A percentile compares a stretch with the other conserved stretches of the same genome.
These are phyloP conservation scores for Desmodus rotundus DNA, from an alignment of 2,113 vertebrate species.

Conservation along the genomic window DNA sequence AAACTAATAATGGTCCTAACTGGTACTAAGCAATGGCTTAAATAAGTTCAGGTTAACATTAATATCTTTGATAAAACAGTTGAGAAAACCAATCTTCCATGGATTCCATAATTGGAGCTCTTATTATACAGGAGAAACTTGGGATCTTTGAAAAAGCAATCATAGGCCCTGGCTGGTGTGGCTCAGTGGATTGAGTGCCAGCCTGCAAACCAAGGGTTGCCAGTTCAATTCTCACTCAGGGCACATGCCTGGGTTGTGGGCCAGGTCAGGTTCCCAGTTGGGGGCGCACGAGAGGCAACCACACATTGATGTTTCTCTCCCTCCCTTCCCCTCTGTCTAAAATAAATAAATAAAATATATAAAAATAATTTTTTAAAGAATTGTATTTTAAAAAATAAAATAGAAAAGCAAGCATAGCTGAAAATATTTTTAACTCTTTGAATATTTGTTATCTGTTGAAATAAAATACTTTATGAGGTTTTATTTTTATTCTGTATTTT, in stretches of 20 bases:
- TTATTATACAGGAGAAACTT: constrained; percentile 19
- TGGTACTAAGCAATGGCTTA: constrained; percentile 63
- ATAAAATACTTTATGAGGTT: not conserved
- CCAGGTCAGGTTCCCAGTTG: too few species aligned
- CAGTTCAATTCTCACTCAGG: too few species aligned
- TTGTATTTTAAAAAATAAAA: too few species aligned
- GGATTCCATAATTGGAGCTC: constrained; percentile 55
- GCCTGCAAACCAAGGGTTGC: too few species aligned
- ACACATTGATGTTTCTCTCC: too few species aligned
- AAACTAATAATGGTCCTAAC: constrained; percentile 44
- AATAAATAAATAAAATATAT: too few species aligned
- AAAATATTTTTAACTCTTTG: constrained; percentile 32
- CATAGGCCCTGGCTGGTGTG: not conserved
- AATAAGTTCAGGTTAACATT: constrained; percentile 66
- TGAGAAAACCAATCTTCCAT: constrained; percentile 65
- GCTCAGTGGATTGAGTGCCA: too few species aligned
- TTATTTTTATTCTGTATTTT: constrained; percentile 33
- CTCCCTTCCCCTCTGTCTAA: too few species aligned
- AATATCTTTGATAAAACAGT: constrained; percentile 58
- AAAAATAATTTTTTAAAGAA: too few species aligned
- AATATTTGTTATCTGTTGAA: constrained; percentile 20
- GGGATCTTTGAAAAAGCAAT: not conserved
- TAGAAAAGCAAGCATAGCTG: not conserved
- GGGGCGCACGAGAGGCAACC: too few species aligned
- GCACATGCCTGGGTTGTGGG: too few species aligned